These are phyloP conservation scores for Elysia crispata DNA, from an alignment of 2,888 invertebrate genomes.

Conservation along the genomic window DNA sequence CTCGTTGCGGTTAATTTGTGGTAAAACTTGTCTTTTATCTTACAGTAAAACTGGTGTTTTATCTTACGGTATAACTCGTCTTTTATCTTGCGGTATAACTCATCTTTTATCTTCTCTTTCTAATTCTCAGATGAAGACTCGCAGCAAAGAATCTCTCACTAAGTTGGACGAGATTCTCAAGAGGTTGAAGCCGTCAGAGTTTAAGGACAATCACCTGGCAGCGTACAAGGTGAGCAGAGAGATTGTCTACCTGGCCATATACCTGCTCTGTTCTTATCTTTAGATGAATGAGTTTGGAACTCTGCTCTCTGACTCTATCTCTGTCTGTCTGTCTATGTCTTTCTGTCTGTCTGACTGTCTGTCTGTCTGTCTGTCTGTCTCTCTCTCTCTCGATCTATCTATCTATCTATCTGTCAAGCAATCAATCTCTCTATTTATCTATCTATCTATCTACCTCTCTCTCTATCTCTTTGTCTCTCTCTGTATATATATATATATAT, in stretches of 20 bases:
- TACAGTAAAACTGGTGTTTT: too few species aligned
- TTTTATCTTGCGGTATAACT: too few species aligned
- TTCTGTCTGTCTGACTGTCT: too few species aligned
- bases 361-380: too few species aligned
- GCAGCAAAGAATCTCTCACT: conserved; percentile 79
- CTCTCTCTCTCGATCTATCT: neutral
- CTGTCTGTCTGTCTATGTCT: too few species aligned
- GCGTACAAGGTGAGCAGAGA: conserved; percentile 79
- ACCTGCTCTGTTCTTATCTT: too few species aligned
- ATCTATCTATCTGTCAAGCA: neutral
- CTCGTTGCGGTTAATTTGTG: too few species aligned
- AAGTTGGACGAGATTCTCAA: conserved; percentile 80
- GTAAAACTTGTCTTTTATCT: too few species aligned
- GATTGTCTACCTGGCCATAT: too few species aligned
- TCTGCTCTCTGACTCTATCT: neutral
- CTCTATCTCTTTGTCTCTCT: neutral
- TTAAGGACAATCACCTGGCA: conserved; percentile 80
- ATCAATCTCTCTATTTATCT: neutral
- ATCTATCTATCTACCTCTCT: neutral
- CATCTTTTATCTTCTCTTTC: conserved; percentile 10
- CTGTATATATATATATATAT: neutral
- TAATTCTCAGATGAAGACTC: conserved; percentile 76
- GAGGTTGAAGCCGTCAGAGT: conserved; percentile 79
- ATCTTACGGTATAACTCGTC: too few species aligned
- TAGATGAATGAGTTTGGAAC: too few species aligned